A percentile compares a stretch with the other conserved stretches of the same genome.
Evolutionary conservation across 2,797 vertebrate genomes (phyloP).

Genomic region (Paramormyrops hopkinsi): DNA sequence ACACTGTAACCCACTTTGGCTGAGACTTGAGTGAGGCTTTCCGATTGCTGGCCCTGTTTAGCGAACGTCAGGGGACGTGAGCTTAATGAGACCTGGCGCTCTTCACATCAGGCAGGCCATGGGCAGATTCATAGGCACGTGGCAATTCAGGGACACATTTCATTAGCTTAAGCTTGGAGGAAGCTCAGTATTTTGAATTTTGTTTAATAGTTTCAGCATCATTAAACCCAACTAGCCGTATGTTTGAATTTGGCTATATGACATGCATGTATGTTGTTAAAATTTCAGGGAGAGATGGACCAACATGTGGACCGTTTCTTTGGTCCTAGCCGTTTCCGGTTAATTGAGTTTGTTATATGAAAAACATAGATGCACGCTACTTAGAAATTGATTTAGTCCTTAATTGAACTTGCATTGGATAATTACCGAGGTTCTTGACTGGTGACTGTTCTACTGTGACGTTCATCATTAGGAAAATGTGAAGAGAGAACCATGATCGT

Average conservation of each 20-base stretch:
- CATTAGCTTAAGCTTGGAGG: background rate
- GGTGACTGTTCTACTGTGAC: background rate
- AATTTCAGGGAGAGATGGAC: background rate
- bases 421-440: background rate
- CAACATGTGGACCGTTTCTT: background rate
- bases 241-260: background rate
- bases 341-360: background rate
- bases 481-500: slow-evolving; percentile 32
- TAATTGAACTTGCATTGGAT: background rate
- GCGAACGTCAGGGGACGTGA: background rate
- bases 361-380: background rate
- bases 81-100: background rate
- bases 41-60: background rate
- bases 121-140: background rate
- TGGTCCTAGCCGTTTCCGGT: background rate
- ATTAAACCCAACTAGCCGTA: background rate
- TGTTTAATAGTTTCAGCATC: background rate
- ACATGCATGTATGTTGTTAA: background rate
- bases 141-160: background rate
- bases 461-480: slow-evolving; percentile 13
- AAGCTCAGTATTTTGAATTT: background rate
- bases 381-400: background rate
- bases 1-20: slow-evolving; percentile 23
- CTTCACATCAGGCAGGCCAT: background rate
- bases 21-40: background rate